Evolutionary conservation across 2,888 invertebrate species (phyloP).

Genomic region (Noctua janthina): DNA sequence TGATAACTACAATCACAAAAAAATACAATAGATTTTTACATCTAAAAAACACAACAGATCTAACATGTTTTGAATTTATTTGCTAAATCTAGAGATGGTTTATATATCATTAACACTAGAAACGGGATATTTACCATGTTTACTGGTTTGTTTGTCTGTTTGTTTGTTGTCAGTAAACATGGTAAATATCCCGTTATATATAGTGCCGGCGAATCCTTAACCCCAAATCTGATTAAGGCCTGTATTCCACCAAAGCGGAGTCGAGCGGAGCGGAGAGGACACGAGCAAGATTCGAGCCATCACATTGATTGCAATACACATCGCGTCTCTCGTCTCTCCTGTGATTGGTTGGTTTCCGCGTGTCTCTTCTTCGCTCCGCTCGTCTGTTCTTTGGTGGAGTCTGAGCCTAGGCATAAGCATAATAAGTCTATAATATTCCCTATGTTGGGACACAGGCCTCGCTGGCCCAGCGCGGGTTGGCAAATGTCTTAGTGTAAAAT

Average conservation of each 20-base stretch:
- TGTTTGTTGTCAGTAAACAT: no score
- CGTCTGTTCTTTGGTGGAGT: background rate
- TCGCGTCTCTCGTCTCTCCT: background rate
- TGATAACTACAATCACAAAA: background rate
- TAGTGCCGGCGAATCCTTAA: background rate
- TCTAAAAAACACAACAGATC: background rate
- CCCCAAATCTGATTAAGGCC: background rate
- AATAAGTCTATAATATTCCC: no score
- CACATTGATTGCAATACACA: no score
- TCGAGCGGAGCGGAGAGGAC: background rate
- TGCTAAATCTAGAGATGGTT: conserved; percentile 1
- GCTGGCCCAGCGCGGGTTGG: no score
- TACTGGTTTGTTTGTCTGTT: no score
- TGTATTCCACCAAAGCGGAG: background rate
- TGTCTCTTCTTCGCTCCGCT: background rate
- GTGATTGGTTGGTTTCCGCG: background rate
- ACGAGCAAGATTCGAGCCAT: background rate
- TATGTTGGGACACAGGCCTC: background rate
- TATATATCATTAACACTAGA: background rate
- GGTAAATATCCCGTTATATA: background rate
- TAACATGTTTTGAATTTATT: conserved; percentile 4
- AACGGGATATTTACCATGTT: no score
- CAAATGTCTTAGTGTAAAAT: no score
- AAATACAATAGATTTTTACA: conserved; percentile 1
- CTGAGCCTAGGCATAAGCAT: background rate